phyloP scores from a whole-genome alignment of 1,140 invertebrate genomes.

The Potamilus streckersoni region DNA sequence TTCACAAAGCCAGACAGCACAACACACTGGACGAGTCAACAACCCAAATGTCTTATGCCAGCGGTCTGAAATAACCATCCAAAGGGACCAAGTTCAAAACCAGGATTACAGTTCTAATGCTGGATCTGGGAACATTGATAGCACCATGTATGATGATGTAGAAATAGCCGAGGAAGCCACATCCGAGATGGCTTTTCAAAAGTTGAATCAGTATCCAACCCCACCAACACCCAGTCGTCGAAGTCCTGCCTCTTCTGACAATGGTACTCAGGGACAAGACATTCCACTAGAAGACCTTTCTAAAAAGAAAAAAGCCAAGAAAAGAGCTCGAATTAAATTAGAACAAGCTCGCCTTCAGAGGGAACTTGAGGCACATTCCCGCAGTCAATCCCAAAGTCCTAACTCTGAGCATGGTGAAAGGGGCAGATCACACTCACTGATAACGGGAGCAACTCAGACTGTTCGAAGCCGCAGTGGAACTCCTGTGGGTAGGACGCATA shows the following conservation, averaged over 20 bases:
- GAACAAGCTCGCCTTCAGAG: slow-evolving; percentile 34
- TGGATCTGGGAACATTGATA: slow-evolving; percentile 14
- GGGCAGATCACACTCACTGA: slow-evolving; percentile 35
- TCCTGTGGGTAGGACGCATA: slow-evolving; percentile 33
- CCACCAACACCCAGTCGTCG: slow-evolving; percentile 71
- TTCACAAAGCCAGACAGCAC: background rate
- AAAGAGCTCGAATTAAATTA: slow-evolving; percentile 18
- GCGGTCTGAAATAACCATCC: background rate
- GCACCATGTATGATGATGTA: slow-evolving; percentile 18
- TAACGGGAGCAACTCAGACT: slow-evolving; percentile 12
- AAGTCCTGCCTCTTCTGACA: slow-evolving; percentile 29
- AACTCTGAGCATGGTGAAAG: slow-evolving; percentile 27
- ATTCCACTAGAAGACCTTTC: slow-evolving; percentile 86
- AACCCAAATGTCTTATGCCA: background rate
- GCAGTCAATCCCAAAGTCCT: slow-evolving; percentile 56
- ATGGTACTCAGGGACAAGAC: slow-evolving; percentile 68
- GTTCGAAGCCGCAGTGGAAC: slow-evolving; percentile 32
- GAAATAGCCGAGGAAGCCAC: slow-evolving; percentile 56
- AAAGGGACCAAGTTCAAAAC: background rate
- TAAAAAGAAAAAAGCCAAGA: slow-evolving; percentile 36
- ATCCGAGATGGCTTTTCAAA: slow-evolving; percentile 77
- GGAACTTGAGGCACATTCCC: slow-evolving; percentile 28
- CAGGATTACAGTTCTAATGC: background rate
- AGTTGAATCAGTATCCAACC: slow-evolving; percentile 67
- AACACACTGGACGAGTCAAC: background rate